Evolutionary conservation across 2,888 invertebrate species (phyloP), one percentile per base, ranked within the genome.

Genomic region (Drosophila differens): DNA sequence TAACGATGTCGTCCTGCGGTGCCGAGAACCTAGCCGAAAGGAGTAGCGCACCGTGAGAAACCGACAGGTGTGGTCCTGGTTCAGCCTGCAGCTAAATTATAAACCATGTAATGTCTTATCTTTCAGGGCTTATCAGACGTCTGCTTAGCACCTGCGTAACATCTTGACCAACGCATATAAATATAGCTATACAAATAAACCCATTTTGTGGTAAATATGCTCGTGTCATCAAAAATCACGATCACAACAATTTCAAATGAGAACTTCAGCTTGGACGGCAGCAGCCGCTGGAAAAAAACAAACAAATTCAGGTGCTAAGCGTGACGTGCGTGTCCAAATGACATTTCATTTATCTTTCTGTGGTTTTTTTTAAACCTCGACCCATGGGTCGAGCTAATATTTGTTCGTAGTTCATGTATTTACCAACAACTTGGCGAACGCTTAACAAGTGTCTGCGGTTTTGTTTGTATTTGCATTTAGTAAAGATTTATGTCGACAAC

Each of bases 241-340:
- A 84, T 85, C 81, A 65, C 72, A 74, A 59, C 73, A 53, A 37
- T 35, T 25, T 30, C n/a, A 25, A 35, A 49, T 57, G 39, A 35
- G 62, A 55, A 53, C 61, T 71, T 22, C 61, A 62, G 14, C 32
- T 51, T 62, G 32, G 49, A 41, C 51, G 39, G 64, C 60, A 67
- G 61, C 70, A 76, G 70, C 62, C 61, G 63, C 32, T 62, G 52
- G 51, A 59, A 51, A 74, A 73, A 73, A 35, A 55, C 73, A 79
- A 76, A 80, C 78, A 78, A 61, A 79, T 82, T 86, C 79, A 86
- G 87, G 82, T 89, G 89, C 76, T 74, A 75, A 74, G 64, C 76
- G 80, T 86, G 89, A 62, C 47, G 80, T 85, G 89, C 89, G 87
- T 85, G 89, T 82, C 71, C 71, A 86, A 89, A 74, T 76, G 87